Base-by-base conservation (phyloP, 2,113 vertebrate species). In the Notothenia rossii region DNA sequence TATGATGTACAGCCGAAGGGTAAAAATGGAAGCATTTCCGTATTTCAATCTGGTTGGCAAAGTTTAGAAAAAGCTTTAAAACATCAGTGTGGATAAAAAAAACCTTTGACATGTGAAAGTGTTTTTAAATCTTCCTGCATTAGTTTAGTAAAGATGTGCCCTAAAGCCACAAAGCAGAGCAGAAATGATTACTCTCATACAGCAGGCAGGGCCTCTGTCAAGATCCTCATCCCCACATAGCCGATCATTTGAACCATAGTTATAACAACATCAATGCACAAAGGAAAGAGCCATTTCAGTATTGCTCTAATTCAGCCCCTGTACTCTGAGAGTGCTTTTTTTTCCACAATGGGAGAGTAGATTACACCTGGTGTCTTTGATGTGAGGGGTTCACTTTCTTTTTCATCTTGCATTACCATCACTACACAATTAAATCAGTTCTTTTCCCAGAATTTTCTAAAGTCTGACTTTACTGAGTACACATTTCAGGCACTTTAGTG, bases 51-150 rank as follows among this genome's bases (percentile, higher is more conserved):
- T 43, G 7, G 4, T 51, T 1, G 17, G 29, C 62, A 53, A 70
- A 33, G 3, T 12, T 56, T 29, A 64, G 33, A 8, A 62, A 70
- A 56, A 29, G 40, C 15, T 61, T 46, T 48, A 18, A 54, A 71
- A 59, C 54, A 11, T 6, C 10, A 63, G 15, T n/a, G 33, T n/a
- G 15, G 20, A 50, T 10, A 3, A 40, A 40, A 73, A 63, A 51
- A 40, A 5, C 18, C 29, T 56, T 15, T 33, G 46, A 68, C 58
- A 73, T 40, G 1, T 58, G n/a, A 65, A 49, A 49, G 18, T 33
- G 40, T 55, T 66, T 81, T 43, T 40, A 25, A 84, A 58, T 75
- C 7, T 40, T n/a, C 53, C 15, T 49, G 45, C 20, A 25, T 72
- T 68, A 36, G 15, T 25, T 8, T n/a, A 71, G 11, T 40, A 40